Percentiles rank a stretch among this genome's conserved stretches.
These are phyloP conservation scores for Ichneumon xanthorius DNA, from an alignment of 2,888 invertebrate genomes.

Conservation along the genomic window DNA sequence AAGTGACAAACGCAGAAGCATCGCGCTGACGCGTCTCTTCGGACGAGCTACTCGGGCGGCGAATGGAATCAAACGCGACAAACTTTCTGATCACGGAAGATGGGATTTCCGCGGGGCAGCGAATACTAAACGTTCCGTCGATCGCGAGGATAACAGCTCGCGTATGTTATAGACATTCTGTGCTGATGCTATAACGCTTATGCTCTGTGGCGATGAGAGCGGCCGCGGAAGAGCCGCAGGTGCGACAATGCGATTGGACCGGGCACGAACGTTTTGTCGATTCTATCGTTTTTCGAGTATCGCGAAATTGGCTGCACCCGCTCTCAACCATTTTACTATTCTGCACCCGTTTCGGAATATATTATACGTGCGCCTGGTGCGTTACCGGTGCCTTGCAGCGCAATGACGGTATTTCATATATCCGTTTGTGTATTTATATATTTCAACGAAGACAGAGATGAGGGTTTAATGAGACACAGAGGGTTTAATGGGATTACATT, in stretches of 20 bases:
- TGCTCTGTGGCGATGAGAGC: conserved; percentile 22
- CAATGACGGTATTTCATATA: conserved; percentile 49
- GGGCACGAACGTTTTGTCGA: conserved; percentile 46
- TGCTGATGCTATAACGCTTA: conserved; percentile 9
- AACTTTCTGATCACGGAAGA: not conserved
- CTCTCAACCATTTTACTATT: conserved; percentile 54
- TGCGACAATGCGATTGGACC: conserved; percentile 56
- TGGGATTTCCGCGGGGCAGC: conserved; percentile 39
- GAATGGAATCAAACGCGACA: not conserved
- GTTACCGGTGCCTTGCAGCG: conserved; percentile 33
- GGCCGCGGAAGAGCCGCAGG: conserved; percentile 55
- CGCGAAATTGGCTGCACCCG: conserved; percentile 46
- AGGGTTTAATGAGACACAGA: too few relatives aligned
- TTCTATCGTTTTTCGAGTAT: conserved; percentile 49
- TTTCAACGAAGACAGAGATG: not conserved
- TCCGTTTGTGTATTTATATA: not conserved
- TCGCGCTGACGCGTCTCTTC: conserved; percentile 7
- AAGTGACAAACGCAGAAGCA: conserved; percentile 15
- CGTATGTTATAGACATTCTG: conserved; percentile 12
- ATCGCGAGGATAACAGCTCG: conserved; percentile 18
- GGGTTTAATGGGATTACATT: too few relatives aligned
- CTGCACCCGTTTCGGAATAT: conserved; percentile 29
- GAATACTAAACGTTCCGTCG: conserved; percentile 42
- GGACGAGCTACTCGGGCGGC: conserved; percentile 5
- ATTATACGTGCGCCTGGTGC: conserved; percentile 33